Conservation (phyloP, 2,888 invertebrate species). For the Sepioteuthis lessoniana region DNA sequence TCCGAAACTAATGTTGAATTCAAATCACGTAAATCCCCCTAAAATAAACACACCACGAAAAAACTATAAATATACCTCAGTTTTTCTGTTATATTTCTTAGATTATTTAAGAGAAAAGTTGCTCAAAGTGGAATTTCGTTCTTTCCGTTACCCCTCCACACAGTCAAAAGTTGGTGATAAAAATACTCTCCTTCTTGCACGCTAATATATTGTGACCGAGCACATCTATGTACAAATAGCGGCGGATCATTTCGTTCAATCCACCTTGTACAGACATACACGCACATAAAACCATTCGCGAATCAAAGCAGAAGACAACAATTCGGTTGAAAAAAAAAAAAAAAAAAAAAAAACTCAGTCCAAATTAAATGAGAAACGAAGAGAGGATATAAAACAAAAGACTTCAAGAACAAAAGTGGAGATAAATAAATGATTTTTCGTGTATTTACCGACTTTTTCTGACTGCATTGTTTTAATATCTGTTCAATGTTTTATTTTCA, state of each 20-base stretch:
- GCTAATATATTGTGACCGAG: neutral
- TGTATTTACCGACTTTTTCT: neutral
- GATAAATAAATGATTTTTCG: neutral
- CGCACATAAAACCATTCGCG: neutral
- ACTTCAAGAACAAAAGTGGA: neutral
- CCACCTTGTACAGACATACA: neutral
- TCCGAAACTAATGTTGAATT: neutral
- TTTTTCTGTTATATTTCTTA: neutral
- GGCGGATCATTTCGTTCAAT: neutral
- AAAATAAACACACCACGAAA: neutral
- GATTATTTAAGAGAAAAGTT: conserved; percentile 6
- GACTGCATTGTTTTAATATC: neutral
- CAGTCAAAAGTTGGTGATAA: neutral
- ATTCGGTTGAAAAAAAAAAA: neutral
- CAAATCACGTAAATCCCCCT: neutral
- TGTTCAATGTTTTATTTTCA: no score
- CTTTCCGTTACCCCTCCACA: neutral
- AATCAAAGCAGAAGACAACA: neutral
- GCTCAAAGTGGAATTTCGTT: neutral
- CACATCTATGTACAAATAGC: neutral
- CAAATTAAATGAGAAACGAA: neutral
- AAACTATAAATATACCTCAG: neutral
- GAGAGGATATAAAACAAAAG: neutral
- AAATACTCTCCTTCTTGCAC: neutral
- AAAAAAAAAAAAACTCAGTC: neutral